These are phyloP conservation scores for Megamerina dolium DNA, from an alignment of 2,888 invertebrate genomes.

Conservation along the genomic window DNA sequence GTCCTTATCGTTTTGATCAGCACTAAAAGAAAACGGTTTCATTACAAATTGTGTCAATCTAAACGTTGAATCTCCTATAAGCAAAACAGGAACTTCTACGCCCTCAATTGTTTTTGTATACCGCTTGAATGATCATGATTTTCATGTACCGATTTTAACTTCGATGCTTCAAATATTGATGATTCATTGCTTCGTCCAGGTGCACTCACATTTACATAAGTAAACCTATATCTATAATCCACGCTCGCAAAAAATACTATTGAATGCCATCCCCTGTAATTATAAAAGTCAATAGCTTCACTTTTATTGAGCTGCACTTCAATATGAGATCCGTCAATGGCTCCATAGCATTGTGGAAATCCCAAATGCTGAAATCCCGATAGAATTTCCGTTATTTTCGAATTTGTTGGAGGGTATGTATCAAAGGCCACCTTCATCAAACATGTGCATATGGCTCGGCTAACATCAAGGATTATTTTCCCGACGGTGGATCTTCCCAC, in stretches of 20 bases:
- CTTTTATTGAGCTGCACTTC: slow-evolving; percentile 8
- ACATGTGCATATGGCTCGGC: neutral
- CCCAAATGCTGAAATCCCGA: slow-evolving; percentile 8
- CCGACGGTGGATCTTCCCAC: slow-evolving; percentile 2
- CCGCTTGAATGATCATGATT: neutral
- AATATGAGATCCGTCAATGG: slow-evolving; percentile 11
- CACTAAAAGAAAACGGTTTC: slow-evolving; percentile 14
- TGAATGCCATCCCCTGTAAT: slow-evolving; percentile 13
- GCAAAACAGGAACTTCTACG: slow-evolving; percentile 9
- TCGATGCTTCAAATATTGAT: slow-evolving; percentile 15
- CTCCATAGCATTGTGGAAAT: slow-evolving; percentile 13
- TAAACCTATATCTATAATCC: slow-evolving; percentile 7
- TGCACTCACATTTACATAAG: slow-evolving; percentile 7
- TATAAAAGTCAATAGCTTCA: slow-evolving; percentile 10
- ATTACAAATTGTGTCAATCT: slow-evolving; percentile 7
- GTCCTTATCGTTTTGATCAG: neutral
- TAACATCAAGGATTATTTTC: slow-evolving; percentile 4
- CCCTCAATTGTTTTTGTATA: slow-evolving; percentile 8
- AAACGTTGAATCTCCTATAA: slow-evolving; percentile 15
- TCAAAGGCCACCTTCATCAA: neutral
- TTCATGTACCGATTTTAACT: slow-evolving; percentile 5
- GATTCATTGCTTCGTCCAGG: slow-evolving; percentile 14
- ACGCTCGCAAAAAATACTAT: slow-evolving; percentile 12
- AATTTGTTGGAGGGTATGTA: slow-evolving; percentile 6
- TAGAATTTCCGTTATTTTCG: slow-evolving; percentile 6